These are phyloP conservation scores for Nomada flava DNA, from an alignment of 2,888 invertebrate species.

Conservation along the genomic window DNA sequence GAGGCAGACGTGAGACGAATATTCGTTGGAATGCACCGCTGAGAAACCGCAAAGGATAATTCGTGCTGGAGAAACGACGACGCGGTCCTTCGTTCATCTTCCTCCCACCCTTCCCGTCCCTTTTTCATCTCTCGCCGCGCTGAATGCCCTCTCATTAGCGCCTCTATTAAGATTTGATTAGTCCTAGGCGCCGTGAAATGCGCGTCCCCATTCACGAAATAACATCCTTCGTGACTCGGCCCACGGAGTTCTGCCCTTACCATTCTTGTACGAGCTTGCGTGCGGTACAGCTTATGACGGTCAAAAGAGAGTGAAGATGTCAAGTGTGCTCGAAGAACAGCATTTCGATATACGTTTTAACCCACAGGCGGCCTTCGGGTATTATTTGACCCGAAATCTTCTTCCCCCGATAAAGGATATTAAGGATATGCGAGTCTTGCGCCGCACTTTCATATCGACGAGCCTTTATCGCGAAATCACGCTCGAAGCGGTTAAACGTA, in stretches of 20 bases:
- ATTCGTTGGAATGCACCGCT: constrained; percentile 70
- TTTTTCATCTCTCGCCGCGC: constrained; percentile 63
- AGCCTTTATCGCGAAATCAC: constrained; percentile 19
- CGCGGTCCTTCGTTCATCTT: constrained; percentile 7
- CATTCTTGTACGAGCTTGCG: not conserved
- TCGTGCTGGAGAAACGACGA: constrained; percentile 59
- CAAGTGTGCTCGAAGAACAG: not conserved
- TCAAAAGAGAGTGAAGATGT: not conserved
- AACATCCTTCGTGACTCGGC: constrained; percentile 64
- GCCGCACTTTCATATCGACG: constrained; percentile 3
- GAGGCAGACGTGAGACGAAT: constrained; percentile 79
- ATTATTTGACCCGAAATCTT: no score
- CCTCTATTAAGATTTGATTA: constrained; percentile 83
- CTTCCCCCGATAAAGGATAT: not conserved
- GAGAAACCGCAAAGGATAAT: constrained; percentile 77
- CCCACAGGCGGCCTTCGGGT: no score
- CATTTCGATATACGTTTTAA: not conserved
- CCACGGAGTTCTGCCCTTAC: not conserved
- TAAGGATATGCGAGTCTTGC: not conserved
- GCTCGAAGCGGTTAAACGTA: not conserved
- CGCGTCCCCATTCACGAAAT: constrained; percentile 73
- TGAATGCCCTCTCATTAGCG: constrained; percentile 81
- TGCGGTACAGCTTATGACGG: not conserved
- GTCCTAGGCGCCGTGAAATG: constrained; percentile 74
- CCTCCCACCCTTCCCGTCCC: constrained; percentile 43